These are phyloP conservation scores for Calosoma granatense DNA, from an alignment of 1,140 invertebrate species.

Conservation along the genomic window DNA sequence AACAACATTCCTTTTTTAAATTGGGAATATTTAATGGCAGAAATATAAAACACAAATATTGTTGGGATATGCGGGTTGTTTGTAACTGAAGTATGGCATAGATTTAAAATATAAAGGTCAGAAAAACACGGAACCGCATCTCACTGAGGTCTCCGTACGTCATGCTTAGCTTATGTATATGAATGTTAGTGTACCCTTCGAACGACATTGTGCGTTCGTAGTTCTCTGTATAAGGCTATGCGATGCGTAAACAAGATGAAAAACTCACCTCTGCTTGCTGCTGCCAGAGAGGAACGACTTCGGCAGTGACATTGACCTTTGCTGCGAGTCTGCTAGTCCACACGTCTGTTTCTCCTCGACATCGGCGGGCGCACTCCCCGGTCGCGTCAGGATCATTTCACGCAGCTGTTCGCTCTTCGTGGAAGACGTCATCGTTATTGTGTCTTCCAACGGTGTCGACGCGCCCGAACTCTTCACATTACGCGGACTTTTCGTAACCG, in stretches of 20 bases:
- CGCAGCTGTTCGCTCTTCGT: constrained; percentile 22
- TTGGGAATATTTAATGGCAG: too few relatives aligned
- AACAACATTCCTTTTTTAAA: too few relatives aligned
- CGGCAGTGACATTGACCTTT: constrained; percentile 49
- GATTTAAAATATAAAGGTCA: too few relatives aligned
- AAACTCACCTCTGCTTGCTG: constrained; percentile 24
- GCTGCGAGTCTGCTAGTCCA: constrained; percentile 29
- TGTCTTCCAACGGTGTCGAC: constrained; percentile 40
- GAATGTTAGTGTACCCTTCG: background rate
- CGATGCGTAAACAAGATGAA: background rate
- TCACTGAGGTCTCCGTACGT: too few relatives aligned
- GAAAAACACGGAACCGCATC: too few relatives aligned
- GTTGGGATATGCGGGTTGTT: too few relatives aligned
- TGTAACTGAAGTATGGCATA: too few relatives aligned
- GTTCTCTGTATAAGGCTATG: background rate
- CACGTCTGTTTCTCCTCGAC: constrained; percentile 5
- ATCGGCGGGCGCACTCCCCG: constrained; percentile 43
- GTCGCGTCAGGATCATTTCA: constrained; percentile 36
- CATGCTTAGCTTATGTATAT: too few relatives aligned
- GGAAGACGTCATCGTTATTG: background rate
- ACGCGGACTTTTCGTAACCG: constrained; percentile 37
- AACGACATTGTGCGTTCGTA: too few relatives aligned
- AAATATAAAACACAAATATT: too few relatives aligned
- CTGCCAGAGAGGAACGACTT: constrained; percentile 49
- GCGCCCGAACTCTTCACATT: constrained; percentile 41